Conservation (phyloP, 2,888 invertebrate species). For the Meandrusa payeni region DNA sequence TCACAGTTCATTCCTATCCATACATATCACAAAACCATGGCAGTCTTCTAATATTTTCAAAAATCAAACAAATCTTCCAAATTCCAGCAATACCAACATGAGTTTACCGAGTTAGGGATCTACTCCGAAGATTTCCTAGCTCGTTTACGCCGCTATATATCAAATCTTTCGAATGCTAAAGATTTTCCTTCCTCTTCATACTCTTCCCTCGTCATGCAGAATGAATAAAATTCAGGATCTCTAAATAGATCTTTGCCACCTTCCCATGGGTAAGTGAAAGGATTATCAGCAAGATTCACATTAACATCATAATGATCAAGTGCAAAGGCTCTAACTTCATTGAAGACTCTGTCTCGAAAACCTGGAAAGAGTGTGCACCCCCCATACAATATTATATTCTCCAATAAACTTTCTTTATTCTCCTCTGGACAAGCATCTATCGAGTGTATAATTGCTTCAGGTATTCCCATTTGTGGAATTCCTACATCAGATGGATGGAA, state of each 20-base stretch:
- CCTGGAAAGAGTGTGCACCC: constrained; percentile 90
- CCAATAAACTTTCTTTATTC: constrained; percentile 87
- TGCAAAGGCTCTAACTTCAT: constrained; percentile 89
- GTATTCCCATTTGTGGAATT: constrained; percentile 94
- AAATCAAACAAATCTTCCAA: constrained; percentile 3
- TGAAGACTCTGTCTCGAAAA: constrained; percentile 83
- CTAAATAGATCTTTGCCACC: constrained; percentile 90
- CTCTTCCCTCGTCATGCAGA: constrained; percentile 89
- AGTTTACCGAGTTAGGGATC: constrained; percentile 51
- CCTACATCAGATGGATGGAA: constrained; percentile 98
- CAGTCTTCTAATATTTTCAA: neutral
- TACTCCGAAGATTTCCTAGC: constrained; percentile 56
- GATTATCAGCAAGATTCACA: constrained; percentile 82
- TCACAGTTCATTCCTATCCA: neutral
- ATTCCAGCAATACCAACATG: constrained; percentile 14
- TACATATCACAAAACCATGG: constrained; percentile 1
- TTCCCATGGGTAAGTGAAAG: constrained; percentile 92
- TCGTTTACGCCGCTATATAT: constrained; percentile 72
- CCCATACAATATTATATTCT: constrained; percentile 93
- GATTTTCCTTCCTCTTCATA: constrained; percentile 92
- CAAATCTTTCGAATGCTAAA: constrained; percentile 79
- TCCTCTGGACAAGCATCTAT: constrained; percentile 88
- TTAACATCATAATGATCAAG: constrained; percentile 89
- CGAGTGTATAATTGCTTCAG: constrained; percentile 91
- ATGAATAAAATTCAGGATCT: constrained; percentile 86